Evolutionary conservation across 2,113 vertebrate species (phyloP).

Genomic region (Camelus dromedarius): DNA sequence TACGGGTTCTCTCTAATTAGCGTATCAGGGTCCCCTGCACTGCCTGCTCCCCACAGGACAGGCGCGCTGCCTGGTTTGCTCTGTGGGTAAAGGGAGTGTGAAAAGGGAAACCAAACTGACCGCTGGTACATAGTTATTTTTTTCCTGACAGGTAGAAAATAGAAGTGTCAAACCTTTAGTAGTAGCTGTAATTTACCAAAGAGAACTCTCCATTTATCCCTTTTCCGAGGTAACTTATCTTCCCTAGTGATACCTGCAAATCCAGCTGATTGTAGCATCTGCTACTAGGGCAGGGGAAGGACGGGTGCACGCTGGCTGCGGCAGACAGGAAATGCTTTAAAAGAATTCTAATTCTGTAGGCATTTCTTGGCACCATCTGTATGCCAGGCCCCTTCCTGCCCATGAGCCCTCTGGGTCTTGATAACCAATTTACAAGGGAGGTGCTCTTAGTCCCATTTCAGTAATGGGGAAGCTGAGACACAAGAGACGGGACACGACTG

Average conservation of each 20-base stretch:
- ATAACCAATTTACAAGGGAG: neutral
- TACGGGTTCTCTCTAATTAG: neutral
- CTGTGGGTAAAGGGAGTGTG: conserved; percentile 54
- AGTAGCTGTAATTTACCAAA: conserved; percentile 74
- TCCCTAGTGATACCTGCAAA: neutral
- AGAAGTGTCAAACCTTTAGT: conserved; percentile 73
- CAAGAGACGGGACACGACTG: neutral
- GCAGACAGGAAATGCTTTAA: neutral
- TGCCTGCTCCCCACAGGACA: neutral
- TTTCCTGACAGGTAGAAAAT: conserved; percentile 77
- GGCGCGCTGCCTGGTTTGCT: neutral
- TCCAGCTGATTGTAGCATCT: neutral
- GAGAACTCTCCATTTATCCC: conserved; percentile 67
- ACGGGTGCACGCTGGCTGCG: neutral
- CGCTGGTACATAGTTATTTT: conserved; percentile 69
- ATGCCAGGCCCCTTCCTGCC: neutral
- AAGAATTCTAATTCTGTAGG: conserved; percentile 29
- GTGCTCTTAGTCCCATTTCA: neutral
- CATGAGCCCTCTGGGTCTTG: neutral
- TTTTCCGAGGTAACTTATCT: conserved; percentile 62
- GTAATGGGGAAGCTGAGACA: neutral
- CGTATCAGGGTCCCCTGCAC: neutral
- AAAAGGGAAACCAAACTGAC: conserved; percentile 67
- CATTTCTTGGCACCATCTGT: neutral
- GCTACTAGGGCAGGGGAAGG: neutral